Evolutionary conservation across 2,888 invertebrate genomes (phyloP).

Genomic region (Hirtodrosophila trivittata): DNA sequence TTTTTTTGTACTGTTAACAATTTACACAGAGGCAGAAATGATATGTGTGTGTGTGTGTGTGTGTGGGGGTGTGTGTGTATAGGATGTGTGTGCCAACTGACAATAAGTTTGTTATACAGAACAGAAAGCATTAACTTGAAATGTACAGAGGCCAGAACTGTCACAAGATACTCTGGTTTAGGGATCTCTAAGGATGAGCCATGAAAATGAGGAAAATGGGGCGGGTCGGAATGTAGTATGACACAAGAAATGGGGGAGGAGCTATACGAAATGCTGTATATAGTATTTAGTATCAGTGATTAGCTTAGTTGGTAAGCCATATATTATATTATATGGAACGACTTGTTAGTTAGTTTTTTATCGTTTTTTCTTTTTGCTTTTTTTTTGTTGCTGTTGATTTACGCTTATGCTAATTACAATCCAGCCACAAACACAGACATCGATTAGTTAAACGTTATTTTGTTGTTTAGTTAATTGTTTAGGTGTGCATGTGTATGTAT

Average conservation of each 20-base stretch:
- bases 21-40: too few species aligned
- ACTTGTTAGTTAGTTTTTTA: conserved; percentile 57
- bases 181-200: too few species aligned
- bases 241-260: neutral
- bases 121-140: conserved; percentile 10
- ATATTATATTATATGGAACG: conserved; percentile 39
- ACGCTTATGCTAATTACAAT: conserved; percentile 74
- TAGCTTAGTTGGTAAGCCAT: conserved; percentile 56
- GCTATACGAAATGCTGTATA: neutral
- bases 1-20: conserved; percentile 28
- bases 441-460: conserved; percentile 32
- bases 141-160: conserved; percentile 33
- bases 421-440: conserved; percentile 72
- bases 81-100: conserved; percentile 17
- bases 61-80: conserved; percentile 6
- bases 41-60: conserved; percentile 7
- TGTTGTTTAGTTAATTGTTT: conserved; percentile 16
- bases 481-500: conserved; percentile 12
- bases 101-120: conserved; percentile 23
- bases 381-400: conserved; percentile 42
- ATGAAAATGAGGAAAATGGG: too few species aligned
- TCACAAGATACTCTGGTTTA: neutral
- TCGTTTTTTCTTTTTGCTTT: conserved; percentile 15
- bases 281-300: conserved; percentile 36
- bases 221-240: neutral